phyloP scores from a whole-genome alignment of 2,888 invertebrate species.

The Gymnosoma rotundatum region DNA sequence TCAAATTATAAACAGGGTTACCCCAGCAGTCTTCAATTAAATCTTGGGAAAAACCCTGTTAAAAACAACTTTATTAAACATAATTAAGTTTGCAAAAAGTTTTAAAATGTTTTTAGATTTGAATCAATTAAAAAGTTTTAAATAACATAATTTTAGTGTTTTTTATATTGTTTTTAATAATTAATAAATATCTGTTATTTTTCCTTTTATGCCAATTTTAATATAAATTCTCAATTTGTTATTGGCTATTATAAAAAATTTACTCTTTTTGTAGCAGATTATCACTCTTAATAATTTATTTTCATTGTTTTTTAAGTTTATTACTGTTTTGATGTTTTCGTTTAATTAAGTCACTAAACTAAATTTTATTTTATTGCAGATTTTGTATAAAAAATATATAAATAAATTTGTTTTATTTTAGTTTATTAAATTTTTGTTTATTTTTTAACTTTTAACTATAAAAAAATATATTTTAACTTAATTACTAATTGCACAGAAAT shows the following conservation, averaged over 20 bases:
- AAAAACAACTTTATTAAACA: too few relatives aligned
- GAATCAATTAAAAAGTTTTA: background rate
- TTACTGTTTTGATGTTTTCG: background rate
- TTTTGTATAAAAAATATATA: conserved; percentile 46
- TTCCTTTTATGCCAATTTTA: conserved; percentile 49
- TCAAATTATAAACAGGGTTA: background rate
- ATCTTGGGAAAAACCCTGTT: too few relatives aligned
- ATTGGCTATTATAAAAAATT: background rate
- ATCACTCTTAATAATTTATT: background rate
- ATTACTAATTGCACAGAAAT: conserved; percentile 53
- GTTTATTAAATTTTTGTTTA: conserved; percentile 3
- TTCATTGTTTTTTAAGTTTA: background rate
- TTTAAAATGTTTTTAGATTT: too few relatives aligned
- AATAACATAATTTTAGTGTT: background rate
- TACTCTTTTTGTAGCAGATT: too few relatives aligned
- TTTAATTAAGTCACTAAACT: background rate
- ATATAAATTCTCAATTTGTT: background rate
- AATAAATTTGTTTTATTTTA: conserved; percentile 33
- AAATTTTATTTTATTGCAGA: conserved; percentile 6
- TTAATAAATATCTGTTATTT: background rate
- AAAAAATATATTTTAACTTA: conserved; percentile 44
- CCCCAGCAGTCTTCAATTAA: background rate
- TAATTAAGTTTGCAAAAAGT: too few relatives aligned
- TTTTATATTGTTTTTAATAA: background rate
- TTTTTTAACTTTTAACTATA: conserved; percentile 32